phyloP scores from a whole-genome alignment of 2,113 vertebrate genomes.

The Butorides virescens region DNA sequence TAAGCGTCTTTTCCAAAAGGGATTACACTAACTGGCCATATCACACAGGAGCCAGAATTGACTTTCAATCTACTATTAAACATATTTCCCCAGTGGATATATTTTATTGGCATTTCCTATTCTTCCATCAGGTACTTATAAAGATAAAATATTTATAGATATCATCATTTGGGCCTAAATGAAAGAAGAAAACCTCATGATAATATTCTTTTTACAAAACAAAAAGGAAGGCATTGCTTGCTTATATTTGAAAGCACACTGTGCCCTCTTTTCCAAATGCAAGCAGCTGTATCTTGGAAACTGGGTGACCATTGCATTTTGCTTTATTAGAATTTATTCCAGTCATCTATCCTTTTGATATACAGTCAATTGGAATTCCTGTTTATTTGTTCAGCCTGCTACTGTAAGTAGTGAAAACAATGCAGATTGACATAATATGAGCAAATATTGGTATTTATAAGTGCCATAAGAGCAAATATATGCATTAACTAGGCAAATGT shows the following conservation, averaged over 20 bases:
- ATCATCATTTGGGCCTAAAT: neutral
- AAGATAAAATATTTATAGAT: conserved; percentile 20
- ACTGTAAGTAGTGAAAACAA: neutral
- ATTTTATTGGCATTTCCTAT: neutral
- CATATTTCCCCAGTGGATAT: neutral
- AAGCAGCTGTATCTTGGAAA: neutral
- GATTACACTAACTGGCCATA: neutral
- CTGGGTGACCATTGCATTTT: neutral
- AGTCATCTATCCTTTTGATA: neutral
- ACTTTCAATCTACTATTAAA: neutral
- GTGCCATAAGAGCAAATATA: accelerated
- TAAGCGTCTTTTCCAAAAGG: neutral
- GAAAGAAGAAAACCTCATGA: neutral
- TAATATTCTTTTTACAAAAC: neutral
- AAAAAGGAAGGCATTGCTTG: neutral
- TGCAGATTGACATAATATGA: neutral
- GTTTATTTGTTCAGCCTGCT: neutral
- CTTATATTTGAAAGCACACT: neutral
- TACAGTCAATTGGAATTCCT: neutral
- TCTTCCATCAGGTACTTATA: neutral
- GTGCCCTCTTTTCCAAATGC: neutral
- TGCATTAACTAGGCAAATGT: neutral
- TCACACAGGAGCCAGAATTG: neutral
- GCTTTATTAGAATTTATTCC: neutral
- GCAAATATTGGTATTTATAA: neutral